Evolutionary conservation across 2,113 vertebrate species (phyloP), one percentile per base, ranked within the genome.

Genomic region (Acrocephalus kingi): DNA sequence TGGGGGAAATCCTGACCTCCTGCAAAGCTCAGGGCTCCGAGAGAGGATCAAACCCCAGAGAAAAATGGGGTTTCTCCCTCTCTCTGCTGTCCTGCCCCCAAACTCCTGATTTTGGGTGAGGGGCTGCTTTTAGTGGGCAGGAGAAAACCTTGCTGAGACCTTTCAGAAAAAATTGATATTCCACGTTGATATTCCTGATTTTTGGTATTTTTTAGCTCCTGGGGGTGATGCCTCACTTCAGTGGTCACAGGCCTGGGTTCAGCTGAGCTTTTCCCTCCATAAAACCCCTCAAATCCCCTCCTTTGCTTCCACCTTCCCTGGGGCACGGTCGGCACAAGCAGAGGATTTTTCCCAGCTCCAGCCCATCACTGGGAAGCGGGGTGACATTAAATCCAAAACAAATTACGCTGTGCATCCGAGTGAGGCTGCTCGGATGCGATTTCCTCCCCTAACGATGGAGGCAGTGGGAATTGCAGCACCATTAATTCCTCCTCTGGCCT

Each of bases 391-490:
- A 85, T 27, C 23, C 22, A 11, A 58, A 89, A 37, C 66, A 69
- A 95, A 96, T 94, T 43, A 61, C 67, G 0, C 1, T 69, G 89
- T 74, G 92, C 86, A 21, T 12, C 9, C 4, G 20, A 87, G 72
- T 31, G 88, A 55, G 61, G 92, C 89, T 21, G 80, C 77, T 81
- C 1, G 16, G 19, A 3, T 18, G 92, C 75, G 1, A 73, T 93
- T 91, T 37, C 94, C 71, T 52, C 21, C 30, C 90, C 93, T 87
- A 48, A 68, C 45, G 87, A 79, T 4, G 14, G 78, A 76, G 93
- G 89, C 84, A 51, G 55, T 13, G 90, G 95, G 95, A 86, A 75
- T 91, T 91, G 85, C 91, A 56, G 90, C 84, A 7, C 84, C 84
- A 81, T 96, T 86, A 91, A 93, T 49, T 90, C n/a, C 56, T 39